These are phyloP conservation scores for Myiothlypis chrysogaster DNA, from an alignment of 2,797 vertebrate genomes.

Conservation along the genomic window DNA sequence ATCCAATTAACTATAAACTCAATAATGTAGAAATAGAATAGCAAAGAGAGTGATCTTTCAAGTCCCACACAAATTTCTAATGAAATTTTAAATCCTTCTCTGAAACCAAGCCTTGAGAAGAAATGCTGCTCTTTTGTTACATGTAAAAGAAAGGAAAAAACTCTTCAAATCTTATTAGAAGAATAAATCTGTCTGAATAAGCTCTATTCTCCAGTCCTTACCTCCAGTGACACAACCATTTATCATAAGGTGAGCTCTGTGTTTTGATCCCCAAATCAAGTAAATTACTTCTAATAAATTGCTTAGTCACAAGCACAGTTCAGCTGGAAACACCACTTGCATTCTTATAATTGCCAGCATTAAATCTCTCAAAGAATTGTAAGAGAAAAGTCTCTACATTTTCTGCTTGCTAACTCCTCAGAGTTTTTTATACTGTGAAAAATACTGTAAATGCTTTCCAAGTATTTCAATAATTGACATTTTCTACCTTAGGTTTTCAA, in stretches of 20 bases:
- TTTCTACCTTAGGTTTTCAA: neutral
- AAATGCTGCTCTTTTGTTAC: neutral
- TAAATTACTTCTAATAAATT: conserved; percentile 11
- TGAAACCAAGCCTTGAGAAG: conserved; percentile 13
- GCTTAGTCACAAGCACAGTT: neutral
- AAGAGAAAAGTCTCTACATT: neutral
- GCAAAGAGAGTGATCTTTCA: neutral
- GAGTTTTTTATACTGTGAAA: neutral
- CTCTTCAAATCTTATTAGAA: conserved; percentile 28
- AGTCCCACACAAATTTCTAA: neutral
- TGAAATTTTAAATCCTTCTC: neutral
- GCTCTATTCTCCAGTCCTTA: neutral
- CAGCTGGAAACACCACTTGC: neutral
- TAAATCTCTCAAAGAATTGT: neutral
- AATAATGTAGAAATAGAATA: neutral
- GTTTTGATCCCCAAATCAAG: neutral
- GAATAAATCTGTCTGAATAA: conserved; percentile 17
- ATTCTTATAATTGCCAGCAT: neutral
- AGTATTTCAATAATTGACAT: neutral
- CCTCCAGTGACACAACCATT: neutral
- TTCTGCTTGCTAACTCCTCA: neutral
- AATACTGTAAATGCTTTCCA: neutral
- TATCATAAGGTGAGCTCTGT: neutral
- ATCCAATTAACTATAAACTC: neutral
- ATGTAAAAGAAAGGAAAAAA: neutral